Base-by-base conservation (phyloP, 2,797 vertebrate genomes). In the Onychomys torridus region DNA sequence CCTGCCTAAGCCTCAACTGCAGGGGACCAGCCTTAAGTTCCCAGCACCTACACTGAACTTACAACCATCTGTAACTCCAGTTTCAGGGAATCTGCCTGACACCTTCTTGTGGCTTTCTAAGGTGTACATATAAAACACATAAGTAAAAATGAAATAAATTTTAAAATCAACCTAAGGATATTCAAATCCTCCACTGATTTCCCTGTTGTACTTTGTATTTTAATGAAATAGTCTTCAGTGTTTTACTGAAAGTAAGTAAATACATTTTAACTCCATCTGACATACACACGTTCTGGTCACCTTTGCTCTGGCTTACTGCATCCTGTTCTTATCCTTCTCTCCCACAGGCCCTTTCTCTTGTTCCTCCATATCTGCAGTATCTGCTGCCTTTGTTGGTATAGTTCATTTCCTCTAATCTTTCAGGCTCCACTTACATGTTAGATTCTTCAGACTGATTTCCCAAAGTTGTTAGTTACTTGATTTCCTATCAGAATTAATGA, bases 201-300 rank as follows among this genome's bases (percentile, higher is more conserved):
- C 49, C 16, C 37, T 43, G 61, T 5, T 85, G 52, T 25, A 88
- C 21, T 90, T 55, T 77, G 69, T 91, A 89, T 8, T 91, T 87
- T 61, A 63, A 79, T 89, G 57, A 93, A 92, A 59, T 49, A 85
- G n/a, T 81, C 79, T 59, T 75, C n/a, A 76, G 17, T 63, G 83
- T 87, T 87, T 81, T 75, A 71, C 55, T 92, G 63, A 46, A 87
- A 90, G 40, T 65, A 86, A 77, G 57, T 43, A 40, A 40, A 69
- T 75, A 27, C 71, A 65, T 27, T 55, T 89, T 67, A 79, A 23
- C 69, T 89, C 46, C 1, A 82, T n/a, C 37, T 4, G 73, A 21
- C 9, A 75, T 37, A 25, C 9, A 75, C 34, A 25, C 4, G 61
- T 49, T 88, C 69, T 83, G 57, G 81, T 52, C 40, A 23, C 55